Base-by-base conservation (phyloP, 2,797 vertebrate species). In the Molossus alvarezi region DNA sequence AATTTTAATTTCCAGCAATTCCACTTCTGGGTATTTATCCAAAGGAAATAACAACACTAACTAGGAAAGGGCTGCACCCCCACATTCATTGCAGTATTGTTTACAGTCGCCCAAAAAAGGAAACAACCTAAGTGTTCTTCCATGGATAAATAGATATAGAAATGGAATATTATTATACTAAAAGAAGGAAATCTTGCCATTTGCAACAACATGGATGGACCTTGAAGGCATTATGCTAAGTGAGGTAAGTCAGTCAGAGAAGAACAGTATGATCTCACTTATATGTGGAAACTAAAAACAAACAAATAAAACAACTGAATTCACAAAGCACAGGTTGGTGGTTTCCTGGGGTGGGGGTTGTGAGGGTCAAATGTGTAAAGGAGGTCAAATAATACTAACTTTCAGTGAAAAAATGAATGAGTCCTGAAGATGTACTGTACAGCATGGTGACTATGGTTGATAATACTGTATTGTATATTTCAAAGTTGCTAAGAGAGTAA, bases 281-380 rank as follows among this genome's bases (percentile, higher is more conserved):
- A 11, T 12, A 57, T n/a, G 1, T 45, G n/a, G 12, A 72, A 58
- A 3, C 0, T 0, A 29, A 51, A 72, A 51, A 72, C 25, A 27
- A 12, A 18, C 5, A 23, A 69, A 37, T 25, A 37, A 33, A 45
- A 4, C 6, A 20, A 18, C 1, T 6, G 23, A 57, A n/a, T n/a
- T 37, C 51, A 12, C 51, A 27, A 51, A 57, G n/a, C 55, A 69
- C 9, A 69, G 65, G 12, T 12, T 10, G 53, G 67, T 58, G 37
- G 25, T 6, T 45, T 2, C 29, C 67, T 45, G 53, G 15, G 7
- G 1, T 6, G 12, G 9, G 21, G 1, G 18, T 41, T 20, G 41
- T 18, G 17, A 7, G 0, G 1, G 53, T 9, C 71, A 45, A 86
- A n/a, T 23, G 8, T 53, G 8, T n/a, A 1, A 58, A 14, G 23